phyloP scores from a whole-genome alignment of 37 sponge, comb jelly and placozoan genomes.

The Tethya wilhelma region DNA sequence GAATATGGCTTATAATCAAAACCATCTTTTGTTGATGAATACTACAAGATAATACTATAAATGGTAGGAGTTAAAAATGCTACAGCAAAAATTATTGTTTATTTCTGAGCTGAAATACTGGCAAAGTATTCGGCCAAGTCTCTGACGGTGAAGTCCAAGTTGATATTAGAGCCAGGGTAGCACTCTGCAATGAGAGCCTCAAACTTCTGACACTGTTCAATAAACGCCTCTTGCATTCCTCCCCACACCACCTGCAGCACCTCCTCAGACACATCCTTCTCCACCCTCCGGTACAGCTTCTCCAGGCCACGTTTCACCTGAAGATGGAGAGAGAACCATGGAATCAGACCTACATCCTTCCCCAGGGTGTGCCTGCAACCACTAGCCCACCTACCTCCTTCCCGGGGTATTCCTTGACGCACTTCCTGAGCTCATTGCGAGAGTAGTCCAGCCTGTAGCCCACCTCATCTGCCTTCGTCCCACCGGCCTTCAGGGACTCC shows the following conservation, averaged over 20 bases:
- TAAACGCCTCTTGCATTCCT: conserved; percentile 85
- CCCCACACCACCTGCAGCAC: conserved; percentile 91
- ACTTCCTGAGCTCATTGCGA: conserved; percentile 74
- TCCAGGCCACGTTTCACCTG: conserved; percentile 92
- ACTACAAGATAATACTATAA: not conserved
- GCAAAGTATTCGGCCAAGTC: conserved; percentile 69
- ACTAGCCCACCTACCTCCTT: conserved; percentile 69
- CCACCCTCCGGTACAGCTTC: conserved; percentile 82
- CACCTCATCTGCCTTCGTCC: conserved; percentile 87
- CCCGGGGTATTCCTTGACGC: conserved; percentile 87
- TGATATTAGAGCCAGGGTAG: conserved; percentile 84
- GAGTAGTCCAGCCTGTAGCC: conserved; percentile 83
- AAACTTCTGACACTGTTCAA: conserved; percentile 74
- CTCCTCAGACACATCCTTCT: conserved; percentile 90
- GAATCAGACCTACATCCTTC: not conserved
- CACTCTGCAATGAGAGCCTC: conserved; percentile 72
- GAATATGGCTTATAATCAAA: too few species aligned
- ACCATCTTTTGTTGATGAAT: too few species aligned
- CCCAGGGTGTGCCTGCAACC: not conserved
- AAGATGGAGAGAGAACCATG: not conserved
- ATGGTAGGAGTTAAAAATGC: not conserved
- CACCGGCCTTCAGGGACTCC: conserved; percentile 67
- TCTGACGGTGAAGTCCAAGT: conserved; percentile 75
- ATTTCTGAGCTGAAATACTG: conserved; percentile 17
- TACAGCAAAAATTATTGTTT: not conserved